Percentiles rank a stretch among this genome's conserved stretches.
phyloP scores from a whole-genome alignment of 2,113 vertebrate genomes.

The Corydoras sp. region DNA sequence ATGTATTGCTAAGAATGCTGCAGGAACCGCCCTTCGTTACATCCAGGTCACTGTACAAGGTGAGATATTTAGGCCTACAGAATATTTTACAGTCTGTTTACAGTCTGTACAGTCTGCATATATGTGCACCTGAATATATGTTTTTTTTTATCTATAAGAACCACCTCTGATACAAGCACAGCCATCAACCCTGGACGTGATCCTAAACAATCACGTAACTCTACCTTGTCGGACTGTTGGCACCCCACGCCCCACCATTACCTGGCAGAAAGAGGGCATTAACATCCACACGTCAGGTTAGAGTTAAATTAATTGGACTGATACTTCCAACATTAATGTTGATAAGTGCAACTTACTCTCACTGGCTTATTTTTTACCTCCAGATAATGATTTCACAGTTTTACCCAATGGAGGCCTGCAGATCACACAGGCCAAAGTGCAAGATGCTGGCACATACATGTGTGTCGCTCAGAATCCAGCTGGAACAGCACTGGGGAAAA shows the following conservation, averaged over 20 bases:
- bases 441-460: conserved; percentile 84
- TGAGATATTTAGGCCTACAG: conserved; percentile 47
- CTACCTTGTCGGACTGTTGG: conserved; percentile 82
- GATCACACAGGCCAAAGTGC: conserved; percentile 73
- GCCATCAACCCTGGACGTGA: conserved; percentile 74
- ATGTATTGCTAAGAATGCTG: conserved; percentile 77
- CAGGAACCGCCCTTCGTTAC: conserved; percentile 78
- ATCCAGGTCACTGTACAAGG: conserved; percentile 82
- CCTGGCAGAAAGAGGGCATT: conserved; percentile 96
- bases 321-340: no score
- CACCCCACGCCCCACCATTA: conserved; percentile 79
- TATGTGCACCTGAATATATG: no score
- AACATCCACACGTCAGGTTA: conserved; percentile 77
- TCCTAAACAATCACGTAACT: conserved; percentile 76
- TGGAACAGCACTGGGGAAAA: conserved; percentile 88
- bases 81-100: neutral
- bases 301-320: neutral
- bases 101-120: neutral
- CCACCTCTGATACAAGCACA: conserved; percentile 78
- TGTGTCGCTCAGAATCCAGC: conserved; percentile 93
- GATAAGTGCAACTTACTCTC: no score
- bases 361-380: neutral
- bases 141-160: conserved; percentile 60
- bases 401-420: conserved; percentile 80
- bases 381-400: conserved; percentile 71